phyloP scores from a whole-genome alignment of 2,888 invertebrate species.

The Caenorhabditis virilis region DNA sequence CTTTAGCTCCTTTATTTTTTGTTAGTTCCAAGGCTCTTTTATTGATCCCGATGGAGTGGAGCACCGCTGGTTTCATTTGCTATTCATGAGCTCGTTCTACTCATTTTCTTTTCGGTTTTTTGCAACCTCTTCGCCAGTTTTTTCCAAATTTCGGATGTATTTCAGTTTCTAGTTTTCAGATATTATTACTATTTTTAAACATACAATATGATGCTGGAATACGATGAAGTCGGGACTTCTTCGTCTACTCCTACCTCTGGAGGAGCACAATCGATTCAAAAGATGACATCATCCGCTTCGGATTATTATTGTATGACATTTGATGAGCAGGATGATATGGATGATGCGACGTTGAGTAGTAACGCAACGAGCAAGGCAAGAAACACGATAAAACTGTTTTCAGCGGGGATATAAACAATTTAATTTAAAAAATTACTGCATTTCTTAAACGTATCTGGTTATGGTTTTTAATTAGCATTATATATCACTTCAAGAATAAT shows the following conservation, averaged over 20 bases:
- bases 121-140: neutral
- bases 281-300: conserved; percentile 19
- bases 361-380: conserved; percentile 42
- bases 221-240: conserved; percentile 36
- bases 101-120: neutral
- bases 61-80: no score
- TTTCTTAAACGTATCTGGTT: no score
- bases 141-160: neutral
- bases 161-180: neutral
- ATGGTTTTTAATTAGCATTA: neutral
- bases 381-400: no score
- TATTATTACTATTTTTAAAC: no score
- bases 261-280: conserved; percentile 17
- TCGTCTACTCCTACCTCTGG: conserved; percentile 20
- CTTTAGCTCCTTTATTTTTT: conserved; percentile 16
- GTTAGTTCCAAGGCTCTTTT: neutral
- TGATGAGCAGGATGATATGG: conserved; percentile 46
- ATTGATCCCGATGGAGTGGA: conserved; percentile 26
- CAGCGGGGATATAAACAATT: no score
- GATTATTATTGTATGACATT: conserved; percentile 56
- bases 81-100: no score
- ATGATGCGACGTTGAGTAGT: conserved; percentile 26
- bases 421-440: neutral
- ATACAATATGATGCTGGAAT: conserved; percentile 38
- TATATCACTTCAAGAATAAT: neutral